These are phyloP conservation scores for Coenobita brevimanus DNA, from an alignment of 1,140 invertebrate species.

Conservation along the genomic window DNA sequence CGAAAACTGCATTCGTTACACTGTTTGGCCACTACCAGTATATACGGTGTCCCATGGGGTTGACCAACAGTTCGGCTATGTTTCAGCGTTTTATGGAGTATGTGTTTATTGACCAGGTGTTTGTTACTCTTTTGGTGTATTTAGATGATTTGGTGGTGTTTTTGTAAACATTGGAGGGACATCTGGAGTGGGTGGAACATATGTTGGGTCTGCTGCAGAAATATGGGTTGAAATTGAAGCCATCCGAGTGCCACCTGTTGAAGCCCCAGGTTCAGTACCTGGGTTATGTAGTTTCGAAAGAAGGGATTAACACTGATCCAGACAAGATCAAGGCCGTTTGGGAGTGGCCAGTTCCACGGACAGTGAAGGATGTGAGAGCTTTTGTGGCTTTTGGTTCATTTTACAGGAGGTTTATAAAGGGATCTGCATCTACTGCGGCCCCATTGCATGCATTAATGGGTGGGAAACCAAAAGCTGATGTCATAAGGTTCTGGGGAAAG, in stretches of 20 bases:
- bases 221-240: no score
- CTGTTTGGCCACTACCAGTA: slow-evolving; percentile 18
- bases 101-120: not conserved
- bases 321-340: not conserved
- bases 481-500: not conserved
- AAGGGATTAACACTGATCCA: no score
- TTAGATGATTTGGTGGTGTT: slow-evolving; percentile 24
- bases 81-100: no score
- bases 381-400: slow-evolving; percentile 33
- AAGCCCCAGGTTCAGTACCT: no score
- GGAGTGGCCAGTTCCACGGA: slow-evolving; percentile 6
- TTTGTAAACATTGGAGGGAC: not conserved
- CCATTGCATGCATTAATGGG: no score
- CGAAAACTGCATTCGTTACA: slow-evolving; percentile 13
- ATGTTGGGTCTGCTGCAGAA: not conserved
- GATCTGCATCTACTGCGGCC: not conserved
- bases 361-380: slow-evolving; percentile 29
- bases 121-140: slow-evolving; percentile 1
- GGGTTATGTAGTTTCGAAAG: no score
- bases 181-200: not conserved
- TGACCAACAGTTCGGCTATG: not conserved
- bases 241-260: no score
- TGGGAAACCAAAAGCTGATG: not conserved
- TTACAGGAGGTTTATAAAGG: slow-evolving; percentile 6
- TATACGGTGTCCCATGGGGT: no score